A percentile compares a stretch with the other conserved stretches of the same genome.
Evolutionary conservation across 2,888 invertebrate genomes (phyloP).

Genomic region (Apamea epomidion): DNA sequence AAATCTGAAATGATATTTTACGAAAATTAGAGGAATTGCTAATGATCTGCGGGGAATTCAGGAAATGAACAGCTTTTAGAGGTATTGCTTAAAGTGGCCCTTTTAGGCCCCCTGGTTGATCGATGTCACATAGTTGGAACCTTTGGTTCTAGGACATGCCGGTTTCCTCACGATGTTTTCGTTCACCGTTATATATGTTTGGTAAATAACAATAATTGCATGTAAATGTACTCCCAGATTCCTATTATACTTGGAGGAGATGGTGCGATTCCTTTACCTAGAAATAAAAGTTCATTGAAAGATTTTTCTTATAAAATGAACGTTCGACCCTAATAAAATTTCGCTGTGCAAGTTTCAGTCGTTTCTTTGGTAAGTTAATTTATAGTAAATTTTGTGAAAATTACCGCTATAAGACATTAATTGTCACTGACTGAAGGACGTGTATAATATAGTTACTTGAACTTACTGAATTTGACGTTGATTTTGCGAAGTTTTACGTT

Average conservation of each 20-base stretch:
- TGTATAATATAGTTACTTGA: conserved; percentile 9
- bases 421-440: conserved; percentile 29
- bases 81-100: too few species aligned
- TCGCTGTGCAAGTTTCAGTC: conserved; percentile 25
- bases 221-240: not conserved
- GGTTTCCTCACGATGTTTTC: too few species aligned
- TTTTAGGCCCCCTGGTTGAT: too few species aligned
- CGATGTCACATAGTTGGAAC: too few species aligned
- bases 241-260: not conserved
- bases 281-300: not conserved
- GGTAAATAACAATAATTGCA: not conserved
- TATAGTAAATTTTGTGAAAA: conserved; percentile 27
- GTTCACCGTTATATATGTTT: too few species aligned
- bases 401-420: conserved; percentile 38
- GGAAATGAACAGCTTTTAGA: too few species aligned
- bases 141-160: too few species aligned
- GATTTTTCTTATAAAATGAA: conserved; percentile 16
- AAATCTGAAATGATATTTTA: too few species aligned
- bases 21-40: too few species aligned
- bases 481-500: conserved; percentile 17
- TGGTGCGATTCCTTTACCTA: not conserved
- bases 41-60: too few species aligned
- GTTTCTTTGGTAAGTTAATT: conserved; percentile 44
- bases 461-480: not conserved
- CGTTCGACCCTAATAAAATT: conserved; percentile 38